These are phyloP conservation scores for Stomatorhinus walkeri DNA, from an alignment of 2,797 vertebrate genomes.

Conservation along the genomic window DNA sequence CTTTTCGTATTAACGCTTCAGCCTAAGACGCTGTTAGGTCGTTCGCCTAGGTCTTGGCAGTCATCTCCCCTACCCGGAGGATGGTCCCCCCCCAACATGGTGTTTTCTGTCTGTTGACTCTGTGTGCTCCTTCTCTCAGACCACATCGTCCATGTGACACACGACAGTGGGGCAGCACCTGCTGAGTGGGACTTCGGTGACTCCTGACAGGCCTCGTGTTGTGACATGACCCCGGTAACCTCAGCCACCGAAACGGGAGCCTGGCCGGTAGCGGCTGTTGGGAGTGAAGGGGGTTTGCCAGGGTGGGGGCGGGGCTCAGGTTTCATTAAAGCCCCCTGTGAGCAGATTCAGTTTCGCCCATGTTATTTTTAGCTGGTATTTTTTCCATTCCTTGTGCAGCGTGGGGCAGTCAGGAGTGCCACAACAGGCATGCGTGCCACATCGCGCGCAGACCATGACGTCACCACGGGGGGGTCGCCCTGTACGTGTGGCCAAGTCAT, in stretches of 20 bases:
- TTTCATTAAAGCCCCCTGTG: slow-evolving; percentile 56
- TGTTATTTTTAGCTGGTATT: slow-evolving; percentile 63
- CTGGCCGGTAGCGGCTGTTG: neutral
- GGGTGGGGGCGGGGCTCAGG: slow-evolving; percentile 36
- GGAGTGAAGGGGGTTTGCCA: neutral
- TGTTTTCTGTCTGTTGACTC: slow-evolving; percentile 5
- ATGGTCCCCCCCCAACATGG: neutral
- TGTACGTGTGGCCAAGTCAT: slow-evolving; percentile 12
- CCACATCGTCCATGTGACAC: neutral
- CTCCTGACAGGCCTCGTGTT: neutral
- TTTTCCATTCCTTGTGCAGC: slow-evolving; percentile 74
- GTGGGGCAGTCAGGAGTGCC: slow-evolving; percentile 18
- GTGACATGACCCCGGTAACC: neutral
- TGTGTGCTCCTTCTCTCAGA: neutral
- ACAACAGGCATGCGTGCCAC: slow-evolving; percentile 14
- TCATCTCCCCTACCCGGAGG: neutral
- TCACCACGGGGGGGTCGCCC: neutral
- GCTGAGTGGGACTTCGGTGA: neutral
- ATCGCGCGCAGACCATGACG: neutral
- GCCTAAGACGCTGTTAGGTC: neutral
- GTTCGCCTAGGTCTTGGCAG: neutral
- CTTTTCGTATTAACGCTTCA: neutral
- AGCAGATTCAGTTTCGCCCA: slow-evolving; percentile 23
- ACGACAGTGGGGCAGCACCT: neutral
- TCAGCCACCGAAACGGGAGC: neutral